A percentile compares a stretch with the other conserved stretches of the same genome.
Conservation (phyloP, 2,113 vertebrate genomes). For the Corythornis cristatus region DNA sequence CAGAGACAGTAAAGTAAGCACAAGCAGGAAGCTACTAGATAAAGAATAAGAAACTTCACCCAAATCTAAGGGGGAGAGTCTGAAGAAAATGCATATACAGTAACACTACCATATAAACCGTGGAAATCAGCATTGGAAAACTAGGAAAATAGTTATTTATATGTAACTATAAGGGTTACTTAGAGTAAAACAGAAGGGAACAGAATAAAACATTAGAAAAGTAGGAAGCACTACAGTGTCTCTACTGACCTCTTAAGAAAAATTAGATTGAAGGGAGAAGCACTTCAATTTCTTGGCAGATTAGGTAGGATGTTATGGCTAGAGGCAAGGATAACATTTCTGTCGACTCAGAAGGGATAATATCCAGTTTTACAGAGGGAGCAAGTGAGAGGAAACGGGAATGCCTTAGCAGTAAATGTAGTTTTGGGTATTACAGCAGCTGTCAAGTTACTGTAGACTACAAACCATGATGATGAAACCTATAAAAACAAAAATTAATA, state of each 20-base stretch:
- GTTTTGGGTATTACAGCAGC: slow-evolving; percentile 64
- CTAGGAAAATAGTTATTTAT: slow-evolving; percentile 12
- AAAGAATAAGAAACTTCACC: slow-evolving; percentile 14
- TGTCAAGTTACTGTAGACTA: slow-evolving; percentile 70
- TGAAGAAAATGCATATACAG: slow-evolving; percentile 20
- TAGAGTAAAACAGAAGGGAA: slow-evolving; percentile 56
- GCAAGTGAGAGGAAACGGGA: slow-evolving; percentile 68
- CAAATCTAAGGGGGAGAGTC: not conserved
- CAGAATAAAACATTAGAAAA: slow-evolving; percentile 66
- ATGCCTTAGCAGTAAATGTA: slow-evolving; percentile 67
- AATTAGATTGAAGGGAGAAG: slow-evolving; percentile 70
- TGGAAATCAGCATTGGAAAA: slow-evolving; percentile 25
- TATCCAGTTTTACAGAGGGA: slow-evolving; percentile 72
- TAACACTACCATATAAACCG: slow-evolving; percentile 24
- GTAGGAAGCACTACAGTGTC: slow-evolving; percentile 62
- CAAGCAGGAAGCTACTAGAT: not conserved
- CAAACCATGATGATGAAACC: slow-evolving; percentile 67
- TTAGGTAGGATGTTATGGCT: slow-evolving; percentile 70
- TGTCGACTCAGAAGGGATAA: slow-evolving; percentile 69
- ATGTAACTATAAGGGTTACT: slow-evolving; percentile 39
- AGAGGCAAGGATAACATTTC: slow-evolving; percentile 68
- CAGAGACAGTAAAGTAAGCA: slow-evolving; percentile 18
- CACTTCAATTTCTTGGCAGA: slow-evolving; percentile 72
- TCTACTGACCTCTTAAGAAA: slow-evolving; percentile 74
- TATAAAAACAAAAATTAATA: slow-evolving; percentile 67